These are phyloP conservation scores for Drosophila pullipes DNA, from an alignment of 2,888 invertebrate species.

Conservation along the genomic window DNA sequence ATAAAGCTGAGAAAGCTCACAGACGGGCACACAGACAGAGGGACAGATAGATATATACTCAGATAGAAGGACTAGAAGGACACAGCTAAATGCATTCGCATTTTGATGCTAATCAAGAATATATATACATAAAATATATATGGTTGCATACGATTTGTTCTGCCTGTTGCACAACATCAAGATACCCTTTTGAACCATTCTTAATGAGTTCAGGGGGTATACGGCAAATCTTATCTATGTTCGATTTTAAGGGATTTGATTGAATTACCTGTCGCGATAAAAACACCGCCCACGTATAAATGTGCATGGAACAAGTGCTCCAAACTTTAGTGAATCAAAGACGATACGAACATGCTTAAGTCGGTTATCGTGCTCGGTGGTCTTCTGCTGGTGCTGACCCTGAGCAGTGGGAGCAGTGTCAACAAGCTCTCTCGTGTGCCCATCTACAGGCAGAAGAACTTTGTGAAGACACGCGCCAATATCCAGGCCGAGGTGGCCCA, in stretches of 20 bases:
- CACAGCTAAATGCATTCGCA: neutral
- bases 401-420: neutral
- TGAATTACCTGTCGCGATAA: slow-evolving; percentile 40
- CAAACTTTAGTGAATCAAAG: slow-evolving; percentile 28
- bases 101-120: neutral
- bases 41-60: neutral
- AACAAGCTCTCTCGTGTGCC: slow-evolving; percentile 38
- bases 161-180: neutral
- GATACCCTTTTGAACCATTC: neutral
- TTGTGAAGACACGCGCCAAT: slow-evolving; percentile 43
- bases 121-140: neutral
- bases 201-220: neutral
- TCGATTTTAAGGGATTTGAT: slow-evolving; percentile 43
- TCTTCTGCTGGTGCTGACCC: slow-evolving; percentile 13
- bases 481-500: slow-evolving; percentile 42
- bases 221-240: slow-evolving; percentile 46
- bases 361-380: slow-evolving; percentile 19
- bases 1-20: too few species aligned
- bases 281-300: slow-evolving; percentile 32
- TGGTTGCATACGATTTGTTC: neutral
- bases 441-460: slow-evolving; percentile 29
- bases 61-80: neutral
- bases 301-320: slow-evolving; percentile 4
- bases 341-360: slow-evolving; percentile 36
- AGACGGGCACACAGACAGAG: too few species aligned